Conservation (phyloP, 1,140 invertebrate species). For the Atta cephalotes region DNA sequence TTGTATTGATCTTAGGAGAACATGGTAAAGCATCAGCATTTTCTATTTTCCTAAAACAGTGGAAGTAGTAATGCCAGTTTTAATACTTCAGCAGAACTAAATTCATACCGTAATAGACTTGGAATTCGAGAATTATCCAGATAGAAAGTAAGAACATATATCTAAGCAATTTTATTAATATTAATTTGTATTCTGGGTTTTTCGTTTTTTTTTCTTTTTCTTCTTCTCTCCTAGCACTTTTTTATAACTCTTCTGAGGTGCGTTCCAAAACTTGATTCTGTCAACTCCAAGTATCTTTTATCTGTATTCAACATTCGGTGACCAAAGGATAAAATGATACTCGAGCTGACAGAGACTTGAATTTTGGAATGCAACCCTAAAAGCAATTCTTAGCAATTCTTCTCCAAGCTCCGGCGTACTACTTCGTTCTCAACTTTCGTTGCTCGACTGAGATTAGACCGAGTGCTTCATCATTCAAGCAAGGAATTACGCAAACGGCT, state of each 20-base stretch:
- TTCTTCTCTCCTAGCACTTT: background rate
- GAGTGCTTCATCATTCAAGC: conserved; percentile 55
- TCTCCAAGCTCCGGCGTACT: background rate
- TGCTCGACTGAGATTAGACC: conserved; percentile 28
- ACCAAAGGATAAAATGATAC: too few species aligned
- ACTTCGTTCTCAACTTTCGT: conserved; percentile 35
- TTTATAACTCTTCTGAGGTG: background rate
- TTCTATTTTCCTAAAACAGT: background rate
- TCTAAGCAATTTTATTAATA: background rate
- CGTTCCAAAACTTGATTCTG: too few species aligned
- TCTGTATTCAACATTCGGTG: too few species aligned
- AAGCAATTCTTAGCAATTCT: background rate
- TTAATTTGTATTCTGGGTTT: background rate
- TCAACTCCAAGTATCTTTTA: too few species aligned
- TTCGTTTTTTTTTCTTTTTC: background rate
- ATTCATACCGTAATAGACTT: background rate
- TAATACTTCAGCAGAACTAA: background rate
- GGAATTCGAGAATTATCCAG: background rate
- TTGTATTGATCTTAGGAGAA: background rate
- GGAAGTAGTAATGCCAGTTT: background rate
- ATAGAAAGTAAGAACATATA: background rate
- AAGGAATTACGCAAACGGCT: conserved; percentile 55
- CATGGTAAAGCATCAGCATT: background rate
- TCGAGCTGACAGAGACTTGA: too few species aligned
- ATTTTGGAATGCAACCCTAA: background rate